Conservation (phyloP, 92 coral and sea anemone genomes). For the Epizoanthus stellaris region DNA sequence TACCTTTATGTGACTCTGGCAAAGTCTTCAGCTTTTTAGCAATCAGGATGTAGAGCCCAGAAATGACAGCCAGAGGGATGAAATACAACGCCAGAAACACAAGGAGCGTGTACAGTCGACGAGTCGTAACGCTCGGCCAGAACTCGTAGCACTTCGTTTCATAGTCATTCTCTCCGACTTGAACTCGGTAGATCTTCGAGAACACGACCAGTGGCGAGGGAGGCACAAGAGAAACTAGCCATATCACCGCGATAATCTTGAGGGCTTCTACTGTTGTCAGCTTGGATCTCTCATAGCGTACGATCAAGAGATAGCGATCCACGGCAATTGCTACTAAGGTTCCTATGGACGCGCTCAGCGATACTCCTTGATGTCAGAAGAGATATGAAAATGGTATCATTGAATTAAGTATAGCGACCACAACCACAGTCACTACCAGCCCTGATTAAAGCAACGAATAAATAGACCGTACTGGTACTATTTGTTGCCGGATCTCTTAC, state of each 20-base stretch:
- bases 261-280: constrained; percentile 57
- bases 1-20: constrained; percentile 54
- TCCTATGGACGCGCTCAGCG: constrained; percentile 74
- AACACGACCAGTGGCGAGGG: constrained; percentile 69
- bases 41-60: constrained; percentile 60
- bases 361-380: constrained; percentile 15
- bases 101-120: constrained; percentile 66
- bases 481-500: too few species aligned
- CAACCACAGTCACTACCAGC: too few species aligned
- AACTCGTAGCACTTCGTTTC: constrained; percentile 66
- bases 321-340: constrained; percentile 74
- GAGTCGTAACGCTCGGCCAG: constrained; percentile 68
- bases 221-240: constrained; percentile 65
- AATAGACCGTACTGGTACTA: too few species aligned
- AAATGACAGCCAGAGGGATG: constrained; percentile 62
- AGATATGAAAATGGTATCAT: background rate
- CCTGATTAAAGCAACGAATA: background rate
- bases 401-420: background rate
- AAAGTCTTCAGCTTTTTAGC: constrained; percentile 61
- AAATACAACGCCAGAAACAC: constrained; percentile 71
- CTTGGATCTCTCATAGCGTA: constrained; percentile 59
- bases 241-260: constrained; percentile 57
- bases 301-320: constrained; percentile 85
- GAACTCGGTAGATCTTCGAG: constrained; percentile 50
- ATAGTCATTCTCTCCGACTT: constrained; percentile 27